Evolutionary conservation across 2,888 invertebrate genomes (phyloP), one percentile per base, ranked within the genome.

Genomic region (Ectemnius lituratus): DNA sequence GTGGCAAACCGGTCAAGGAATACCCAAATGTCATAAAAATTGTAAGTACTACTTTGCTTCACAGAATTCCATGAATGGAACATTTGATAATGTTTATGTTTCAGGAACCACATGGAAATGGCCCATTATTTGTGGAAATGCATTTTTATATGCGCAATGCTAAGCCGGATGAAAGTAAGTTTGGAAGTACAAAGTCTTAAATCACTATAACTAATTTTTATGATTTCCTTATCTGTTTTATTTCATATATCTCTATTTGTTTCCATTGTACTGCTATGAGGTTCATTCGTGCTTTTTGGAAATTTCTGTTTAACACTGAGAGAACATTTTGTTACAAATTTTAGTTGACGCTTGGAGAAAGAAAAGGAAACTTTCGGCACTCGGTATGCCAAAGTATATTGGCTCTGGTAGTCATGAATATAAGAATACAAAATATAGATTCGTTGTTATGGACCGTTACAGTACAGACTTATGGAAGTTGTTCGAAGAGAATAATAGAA

Each of bases 71-170:
- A 18, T 49, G 27, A n/a, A 8, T 59, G 37, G 4, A 2, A 2
- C 56, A 1, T 20, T n/a, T 67, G 27, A 66, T 70, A 59, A 63
- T 58, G 27, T 28, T 69, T 3, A 79, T 67, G 71, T 89, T 91
- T 70, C 82, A 97, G 96, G 98, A 98, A 92, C 98, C 98, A 11
- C 95, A 95, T 90, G 94, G 93, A 74, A 98, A 98, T 93, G 98
- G 98, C 0, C 98, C 99, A 0, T 91, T 99, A 0, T 99, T 97
- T 92, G 97, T 97, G 62, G 98, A 99, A 92, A 96, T 96, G 92
- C 95, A 97, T 91, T 98, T 98, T 90, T 99, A 96, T 87, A 94
- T 95, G 90, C 93, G 95, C 81, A 95, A 95, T 91, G 95, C 94
- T 0, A 96, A 94, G 86, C 91, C 93, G 82, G 94, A 93, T 76